Evolutionary conservation across 2,113 vertebrate species (phyloP).

Genomic region (Cricetomys ansorgei): DNA sequence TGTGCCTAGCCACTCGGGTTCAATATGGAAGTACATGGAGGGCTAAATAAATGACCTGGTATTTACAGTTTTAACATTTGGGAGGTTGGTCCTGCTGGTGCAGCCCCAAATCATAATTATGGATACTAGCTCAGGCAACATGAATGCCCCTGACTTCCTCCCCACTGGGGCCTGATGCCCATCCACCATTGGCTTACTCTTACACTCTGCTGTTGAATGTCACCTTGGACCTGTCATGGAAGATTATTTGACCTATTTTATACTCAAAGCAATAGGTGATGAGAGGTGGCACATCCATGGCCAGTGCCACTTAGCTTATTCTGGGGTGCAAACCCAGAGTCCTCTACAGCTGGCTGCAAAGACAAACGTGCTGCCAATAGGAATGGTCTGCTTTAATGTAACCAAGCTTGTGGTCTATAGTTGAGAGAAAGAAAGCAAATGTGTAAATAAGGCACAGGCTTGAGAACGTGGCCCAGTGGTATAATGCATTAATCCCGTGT

Average conservation of each 20-base stretch:
- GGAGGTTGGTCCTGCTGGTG: background rate
- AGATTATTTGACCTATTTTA: background rate
- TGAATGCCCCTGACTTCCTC: accelerated
- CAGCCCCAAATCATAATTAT: background rate
- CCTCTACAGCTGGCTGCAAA: background rate
- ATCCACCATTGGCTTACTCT: accelerated
- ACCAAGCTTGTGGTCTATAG: background rate
- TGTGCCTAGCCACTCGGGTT: background rate
- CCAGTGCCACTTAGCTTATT: background rate
- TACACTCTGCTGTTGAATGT: background rate
- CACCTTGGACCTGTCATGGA: accelerated
- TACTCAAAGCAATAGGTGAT: background rate
- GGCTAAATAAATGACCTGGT: background rate
- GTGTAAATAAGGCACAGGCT: background rate
- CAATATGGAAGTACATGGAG: accelerated
- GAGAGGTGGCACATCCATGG: background rate
- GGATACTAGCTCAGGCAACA: background rate
- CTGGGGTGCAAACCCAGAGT: background rate
- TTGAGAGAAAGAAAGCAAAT: background rate
- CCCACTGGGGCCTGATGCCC: too few relatives aligned
- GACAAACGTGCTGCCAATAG: background rate
- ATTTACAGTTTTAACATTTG: background rate
- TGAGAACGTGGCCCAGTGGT: background rate
- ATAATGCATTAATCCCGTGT: background rate
- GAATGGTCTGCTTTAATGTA: background rate